Evolutionary conservation across 2,888 invertebrate species (phyloP).

Genomic region (Gonocerus acuteangulatus): DNA sequence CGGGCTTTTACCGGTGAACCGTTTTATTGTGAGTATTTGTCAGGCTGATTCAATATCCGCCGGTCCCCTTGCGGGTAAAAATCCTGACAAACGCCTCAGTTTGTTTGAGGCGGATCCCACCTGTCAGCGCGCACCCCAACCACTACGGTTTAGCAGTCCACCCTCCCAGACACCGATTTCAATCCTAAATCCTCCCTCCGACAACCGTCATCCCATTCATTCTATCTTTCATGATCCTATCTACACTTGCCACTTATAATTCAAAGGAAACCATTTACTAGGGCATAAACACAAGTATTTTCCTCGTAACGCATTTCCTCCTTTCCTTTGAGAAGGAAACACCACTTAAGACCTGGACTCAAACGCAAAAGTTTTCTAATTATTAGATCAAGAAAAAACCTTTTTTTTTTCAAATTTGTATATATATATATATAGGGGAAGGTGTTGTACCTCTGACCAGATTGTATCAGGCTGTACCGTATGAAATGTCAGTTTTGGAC

Average conservation of each 20-base stretch:
- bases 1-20: not conserved
- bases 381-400: no score
- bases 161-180: slow-evolving; percentile 4
- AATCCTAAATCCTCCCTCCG: slow-evolving; percentile 1
- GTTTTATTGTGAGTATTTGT: slow-evolving; percentile 22
- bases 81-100: slow-evolving; percentile 24
- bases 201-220: not conserved
- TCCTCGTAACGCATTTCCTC: no score
- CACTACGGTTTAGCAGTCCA: not conserved
- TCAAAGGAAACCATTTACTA: not conserved
- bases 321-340: no score
- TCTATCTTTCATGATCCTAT: not conserved
- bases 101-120: slow-evolving; percentile 22
- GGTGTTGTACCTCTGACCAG: no score
- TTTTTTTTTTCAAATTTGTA: no score
- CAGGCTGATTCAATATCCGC: slow-evolving; percentile 24
- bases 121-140: slow-evolving; percentile 12
- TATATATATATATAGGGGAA: no score
- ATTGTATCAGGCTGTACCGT: no score
- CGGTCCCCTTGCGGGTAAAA: not conserved
- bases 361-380: no score
- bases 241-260: not conserved
- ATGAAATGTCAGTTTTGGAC: no score
- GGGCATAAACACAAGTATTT: no score
- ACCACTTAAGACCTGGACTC: no score